A percentile compares a stretch with the other conserved stretches of the same genome.
phyloP scores from a whole-genome alignment of 1,140 invertebrate genomes.

The Drosophila ogumai region DNA sequence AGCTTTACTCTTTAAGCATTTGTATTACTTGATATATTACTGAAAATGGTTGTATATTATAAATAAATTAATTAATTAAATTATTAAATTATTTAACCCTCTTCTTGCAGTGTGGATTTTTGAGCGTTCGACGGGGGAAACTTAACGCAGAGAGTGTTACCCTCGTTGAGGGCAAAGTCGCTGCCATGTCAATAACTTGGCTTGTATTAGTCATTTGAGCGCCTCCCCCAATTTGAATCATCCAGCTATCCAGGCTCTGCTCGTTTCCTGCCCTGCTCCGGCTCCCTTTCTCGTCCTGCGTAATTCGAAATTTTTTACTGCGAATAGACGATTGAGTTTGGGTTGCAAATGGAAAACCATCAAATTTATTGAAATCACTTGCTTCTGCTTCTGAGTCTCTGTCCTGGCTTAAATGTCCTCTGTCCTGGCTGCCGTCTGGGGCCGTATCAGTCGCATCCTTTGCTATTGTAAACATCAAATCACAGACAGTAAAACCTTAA shows the following conservation, averaged over 20 bases:
- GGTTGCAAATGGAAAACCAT: conserved; percentile 84
- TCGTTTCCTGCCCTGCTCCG: not conserved
- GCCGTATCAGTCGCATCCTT: conserved; percentile 70
- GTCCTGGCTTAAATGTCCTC: conserved; percentile 42
- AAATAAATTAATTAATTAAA: no score
- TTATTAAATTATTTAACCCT: no score
- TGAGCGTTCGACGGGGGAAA: conserved; percentile 12
- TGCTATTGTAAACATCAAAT: conserved; percentile 82
- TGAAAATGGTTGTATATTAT: no score
- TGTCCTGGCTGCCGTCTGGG: conserved; percentile 38
- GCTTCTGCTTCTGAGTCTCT: conserved; percentile 44
- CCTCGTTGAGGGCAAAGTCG: conserved; percentile 72
- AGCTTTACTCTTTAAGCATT: no score
- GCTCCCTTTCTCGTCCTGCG: conserved; percentile 36
- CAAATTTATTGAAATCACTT: conserved; percentile 85
- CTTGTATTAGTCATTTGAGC: conserved; percentile 83
- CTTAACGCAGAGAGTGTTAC: conserved; percentile 58
- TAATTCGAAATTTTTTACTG: conserved; percentile 83
- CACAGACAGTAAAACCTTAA: conserved; percentile 81
- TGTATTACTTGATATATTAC: no score
- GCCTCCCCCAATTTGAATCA: conserved; percentile 40
- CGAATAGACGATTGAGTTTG: conserved; percentile 83
- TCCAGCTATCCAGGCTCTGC: conserved; percentile 9
- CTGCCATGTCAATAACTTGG: conserved; percentile 83
- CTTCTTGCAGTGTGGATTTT: conserved; percentile 16